Evolutionary conservation across 2,888 invertebrate species (phyloP), one percentile per base, ranked within the genome.

Genomic region (Octonoba sinensis): DNA sequence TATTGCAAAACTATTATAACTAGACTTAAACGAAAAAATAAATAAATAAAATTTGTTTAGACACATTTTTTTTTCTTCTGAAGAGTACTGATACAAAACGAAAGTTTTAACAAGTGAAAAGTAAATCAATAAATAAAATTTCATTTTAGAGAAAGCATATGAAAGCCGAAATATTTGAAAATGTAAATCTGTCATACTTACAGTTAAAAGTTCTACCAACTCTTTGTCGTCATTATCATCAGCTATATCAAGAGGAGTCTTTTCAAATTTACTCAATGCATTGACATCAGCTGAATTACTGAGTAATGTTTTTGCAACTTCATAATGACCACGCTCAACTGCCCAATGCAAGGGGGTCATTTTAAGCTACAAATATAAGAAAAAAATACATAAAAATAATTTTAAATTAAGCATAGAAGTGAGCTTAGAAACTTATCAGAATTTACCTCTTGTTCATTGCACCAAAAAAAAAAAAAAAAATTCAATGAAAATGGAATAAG

Each of bases 331-430:
- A 86, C 93, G 93, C 89, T 95, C 94, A 57, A 94, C 94, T 8
- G 97, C 96, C 97, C 97, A 97, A 90, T 97, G 97, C 77, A 97
- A 90, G 54, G 97, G 95, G 57, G 96, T 96, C 96, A 95, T 95
- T 86, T 92, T 92, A 20, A 95, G 89, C 94, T 95, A n/a, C n/a
- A 87, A 27, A 27, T 27, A 62, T 89, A 86, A 18, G 60, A 46
- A 57, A 44, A 69, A 59, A 24, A 60, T 59, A 11, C n/a, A 62
- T 67, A 44, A 18, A 16, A 57, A 27, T 16, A 44, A 6, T 4
- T 22, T 18, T 16, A 15, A 77, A 27, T 27, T 27, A 27, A 27
- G 27, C 27, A 27, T 27, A 27, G 6, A 27, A n/a, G 6, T 6
- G 6, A 27, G 27, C 6, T 27, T 27, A 27, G 27, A 27, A 46